These are phyloP conservation scores for Spilosoma lubricipeda DNA, from an alignment of 2,888 invertebrate genomes.

Conservation along the genomic window DNA sequence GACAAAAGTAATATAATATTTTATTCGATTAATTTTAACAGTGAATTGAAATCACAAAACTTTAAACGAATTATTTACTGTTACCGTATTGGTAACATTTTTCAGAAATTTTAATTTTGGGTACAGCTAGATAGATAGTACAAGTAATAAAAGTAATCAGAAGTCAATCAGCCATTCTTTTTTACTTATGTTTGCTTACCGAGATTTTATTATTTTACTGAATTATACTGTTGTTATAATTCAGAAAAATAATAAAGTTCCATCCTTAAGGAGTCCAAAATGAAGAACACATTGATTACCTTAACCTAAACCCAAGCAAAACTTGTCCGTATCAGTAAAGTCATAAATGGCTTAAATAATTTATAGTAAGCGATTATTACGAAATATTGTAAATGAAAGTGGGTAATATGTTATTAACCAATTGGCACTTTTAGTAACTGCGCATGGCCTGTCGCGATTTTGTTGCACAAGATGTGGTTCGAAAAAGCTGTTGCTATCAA, in stretches of 20 bases:
- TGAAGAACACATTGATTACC: no score
- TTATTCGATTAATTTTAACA: constrained; percentile 4
- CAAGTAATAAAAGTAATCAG: not conserved
- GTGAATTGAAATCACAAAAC: not conserved
- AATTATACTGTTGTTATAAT: no score
- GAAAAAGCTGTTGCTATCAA: not conserved
- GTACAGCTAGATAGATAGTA: not conserved
- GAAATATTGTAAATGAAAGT: constrained; percentile 46
- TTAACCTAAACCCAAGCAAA: not conserved
- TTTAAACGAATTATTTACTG: not conserved
- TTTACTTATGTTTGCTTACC: not conserved
- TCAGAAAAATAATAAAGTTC: not conserved
- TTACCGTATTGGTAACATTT: not conserved
- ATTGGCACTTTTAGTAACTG: constrained; percentile 46
- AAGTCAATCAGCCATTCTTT: not conserved
- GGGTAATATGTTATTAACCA: constrained; percentile 50
- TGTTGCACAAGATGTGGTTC: constrained; percentile 24
- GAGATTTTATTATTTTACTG: no score
- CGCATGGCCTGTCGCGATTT: constrained; percentile 29
- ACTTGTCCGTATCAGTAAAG: not conserved
- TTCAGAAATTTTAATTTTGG: not conserved
- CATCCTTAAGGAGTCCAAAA: not conserved
- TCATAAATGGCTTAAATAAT: constrained; percentile 22
- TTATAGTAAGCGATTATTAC: constrained; percentile 39
- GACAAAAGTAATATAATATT: not conserved